Evolutionary conservation across 35 echinoderm and acorn worm species (phyloP), one percentile per base, ranked within the genome.

Genomic region (Ophiothrix spiculata): DNA sequence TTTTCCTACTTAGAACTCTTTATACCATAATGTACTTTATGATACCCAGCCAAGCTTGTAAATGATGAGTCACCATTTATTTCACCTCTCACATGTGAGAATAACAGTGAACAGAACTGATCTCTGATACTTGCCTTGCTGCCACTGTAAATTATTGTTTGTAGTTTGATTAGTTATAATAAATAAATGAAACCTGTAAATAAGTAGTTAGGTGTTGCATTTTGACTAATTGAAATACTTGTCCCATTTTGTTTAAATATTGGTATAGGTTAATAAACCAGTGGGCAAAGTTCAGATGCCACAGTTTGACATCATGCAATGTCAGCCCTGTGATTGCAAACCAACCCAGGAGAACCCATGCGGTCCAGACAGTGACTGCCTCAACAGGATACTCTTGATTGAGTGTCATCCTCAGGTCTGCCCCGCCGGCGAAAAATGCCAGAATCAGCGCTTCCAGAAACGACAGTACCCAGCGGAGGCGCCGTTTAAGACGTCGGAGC

Each of bases 401-500:
- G 96, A 99, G 29, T 99, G 96, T 77, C 96, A 99, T 75, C 96
- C 96, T 42, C 91, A 90, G 80, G 86, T 99, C 10, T 94, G 92
- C 38, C 96, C 92, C 40, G 86, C 92, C 25, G 91, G 88, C 36
- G 91, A 92, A 32, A 99, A 99, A 78, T 99, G 96, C 79, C 89
- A 94, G 74, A 99, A 99, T 76, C 92, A 94, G 74, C 81, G 92
- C n/a, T 94, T 99, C 77, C 96, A 94, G 80, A 99, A 94, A 77
- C 88, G 92, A 33, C 77, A 85, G 54, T 99, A 99, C 41, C 91
- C 96, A 0, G 86, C 87, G 0, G 56, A 85, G 19, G 74, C 74
- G 37, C 89, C 92, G 1, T 79, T 88, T 41, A 99, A 89, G 87
- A 94, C 90, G 23, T 56, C 32, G 25, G 81, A 83, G 54, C 79